Evolutionary conservation across 2,113 vertebrate species (phyloP).

Genomic region (Serilophus lunatus): DNA sequence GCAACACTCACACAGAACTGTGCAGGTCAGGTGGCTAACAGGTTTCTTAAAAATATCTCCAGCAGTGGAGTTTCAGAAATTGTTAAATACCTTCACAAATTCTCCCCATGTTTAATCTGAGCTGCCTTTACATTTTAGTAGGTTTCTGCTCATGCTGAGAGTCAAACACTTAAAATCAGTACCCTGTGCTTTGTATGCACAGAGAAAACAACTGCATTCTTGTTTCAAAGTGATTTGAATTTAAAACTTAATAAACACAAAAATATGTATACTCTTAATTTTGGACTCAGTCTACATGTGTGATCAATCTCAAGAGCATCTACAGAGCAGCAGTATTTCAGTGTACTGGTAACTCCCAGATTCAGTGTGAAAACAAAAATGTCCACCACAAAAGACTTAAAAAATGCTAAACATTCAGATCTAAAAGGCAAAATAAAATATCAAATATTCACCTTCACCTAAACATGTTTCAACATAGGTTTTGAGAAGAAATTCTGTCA

Average conservation of each 20-base stretch:
- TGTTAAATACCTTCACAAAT: neutral
- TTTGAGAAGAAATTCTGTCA: neutral
- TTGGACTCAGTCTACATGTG: neutral
- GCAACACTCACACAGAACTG: neutral
- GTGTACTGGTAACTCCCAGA: neutral
- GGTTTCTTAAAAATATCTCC: neutral
- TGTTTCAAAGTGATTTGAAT: fast-evolving
- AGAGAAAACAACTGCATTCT: neutral
- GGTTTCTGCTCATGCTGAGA: neutral
- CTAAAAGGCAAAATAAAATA: neutral
- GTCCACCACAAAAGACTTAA: no score
- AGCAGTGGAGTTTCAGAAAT: neutral
- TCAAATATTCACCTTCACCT: neutral
- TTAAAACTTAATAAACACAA: neutral
- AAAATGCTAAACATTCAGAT: fast-evolving
- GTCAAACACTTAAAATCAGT: neutral
- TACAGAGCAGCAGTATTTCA: neutral
- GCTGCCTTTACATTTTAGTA: neutral
- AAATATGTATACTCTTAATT: neutral
- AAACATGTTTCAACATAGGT: neutral
- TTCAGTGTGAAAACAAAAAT: neutral
- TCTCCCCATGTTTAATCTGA: neutral
- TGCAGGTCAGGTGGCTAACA: neutral
- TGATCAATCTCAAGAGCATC: neutral
- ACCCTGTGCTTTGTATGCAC: neutral